Evolutionary conservation across 2,797 vertebrate genomes (phyloP).

Genomic region (Arctocebus calabarensis): DNA sequence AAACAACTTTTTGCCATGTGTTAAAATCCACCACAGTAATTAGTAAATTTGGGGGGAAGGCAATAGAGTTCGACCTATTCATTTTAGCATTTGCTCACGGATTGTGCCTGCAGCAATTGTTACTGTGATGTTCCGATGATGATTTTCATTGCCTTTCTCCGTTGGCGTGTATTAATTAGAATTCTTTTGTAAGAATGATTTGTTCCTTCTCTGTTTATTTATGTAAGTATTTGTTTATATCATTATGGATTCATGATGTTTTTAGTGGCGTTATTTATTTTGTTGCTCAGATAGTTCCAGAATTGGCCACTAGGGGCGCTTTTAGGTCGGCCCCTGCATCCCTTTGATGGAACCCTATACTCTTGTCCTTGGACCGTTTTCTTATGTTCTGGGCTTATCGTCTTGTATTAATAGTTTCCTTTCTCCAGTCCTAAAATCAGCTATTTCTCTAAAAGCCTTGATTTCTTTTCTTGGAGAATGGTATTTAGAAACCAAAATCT

Average conservation of each 20-base stretch:
- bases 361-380: background rate
- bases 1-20: background rate
- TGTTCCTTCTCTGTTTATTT: background rate
- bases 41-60: background rate
- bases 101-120: background rate
- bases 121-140: background rate
- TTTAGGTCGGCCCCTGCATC: background rate
- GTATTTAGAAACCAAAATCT: slow-evolving; percentile 1
- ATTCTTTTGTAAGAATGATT: slow-evolving; percentile 12
- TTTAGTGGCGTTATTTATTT: background rate
- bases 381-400: background rate
- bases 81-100: background rate
- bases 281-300: background rate
- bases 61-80: background rate
- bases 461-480: background rate
- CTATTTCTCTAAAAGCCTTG: background rate
- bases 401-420: background rate
- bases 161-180: background rate
- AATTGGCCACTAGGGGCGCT: background rate
- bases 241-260: background rate
- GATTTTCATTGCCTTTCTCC: slow-evolving; percentile 1
- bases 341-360: background rate
- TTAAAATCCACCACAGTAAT: slow-evolving; percentile 22
- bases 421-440: background rate
- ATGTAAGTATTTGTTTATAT: background rate